Conservation (phyloP, 1,140 invertebrate genomes). For the Plutomurus gul region DNA sequence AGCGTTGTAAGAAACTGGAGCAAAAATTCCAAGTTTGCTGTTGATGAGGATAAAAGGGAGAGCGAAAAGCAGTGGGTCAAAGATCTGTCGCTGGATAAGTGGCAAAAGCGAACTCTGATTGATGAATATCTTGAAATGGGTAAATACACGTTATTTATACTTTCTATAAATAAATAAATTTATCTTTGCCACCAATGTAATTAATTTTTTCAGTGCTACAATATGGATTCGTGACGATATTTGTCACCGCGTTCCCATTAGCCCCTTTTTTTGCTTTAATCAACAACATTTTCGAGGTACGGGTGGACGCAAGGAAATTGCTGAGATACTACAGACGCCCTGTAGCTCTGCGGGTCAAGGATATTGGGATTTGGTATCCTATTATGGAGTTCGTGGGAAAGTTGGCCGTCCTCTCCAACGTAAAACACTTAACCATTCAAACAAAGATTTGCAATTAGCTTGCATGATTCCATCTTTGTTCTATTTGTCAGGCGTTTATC, state of each 20-base stretch:
- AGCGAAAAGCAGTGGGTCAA: conserved; percentile 77
- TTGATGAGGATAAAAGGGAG: conserved; percentile 59
- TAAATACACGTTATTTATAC: neutral
- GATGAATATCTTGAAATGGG: conserved; percentile 62
- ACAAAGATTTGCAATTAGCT: neutral
- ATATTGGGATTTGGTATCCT: conserved; percentile 90
- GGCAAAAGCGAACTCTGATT: conserved; percentile 74
- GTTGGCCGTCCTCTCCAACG: conserved; percentile 92
- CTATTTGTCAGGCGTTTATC: conserved; percentile 80
- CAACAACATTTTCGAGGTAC: conserved; percentile 88
- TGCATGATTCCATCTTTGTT: neutral
- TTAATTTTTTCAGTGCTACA: conserved; percentile 38
- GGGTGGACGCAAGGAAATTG: conserved; percentile 84
- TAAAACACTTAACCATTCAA: conserved; percentile 61
- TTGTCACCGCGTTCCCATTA: conserved; percentile 86
- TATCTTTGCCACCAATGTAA: neutral
- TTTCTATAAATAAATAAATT: neutral
- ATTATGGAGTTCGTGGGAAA: conserved; percentile 88
- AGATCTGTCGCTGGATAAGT: conserved; percentile 87
- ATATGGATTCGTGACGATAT: conserved; percentile 84
- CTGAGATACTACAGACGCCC: conserved; percentile 79
- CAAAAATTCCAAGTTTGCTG: conserved; percentile 68
- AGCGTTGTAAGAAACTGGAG: conserved; percentile 73
- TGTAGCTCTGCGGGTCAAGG: conserved; percentile 78
- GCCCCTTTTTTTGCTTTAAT: conserved; percentile 84